These are phyloP conservation scores for Nicator chloris DNA, from an alignment of 2,113 vertebrate genomes.

Conservation along the genomic window DNA sequence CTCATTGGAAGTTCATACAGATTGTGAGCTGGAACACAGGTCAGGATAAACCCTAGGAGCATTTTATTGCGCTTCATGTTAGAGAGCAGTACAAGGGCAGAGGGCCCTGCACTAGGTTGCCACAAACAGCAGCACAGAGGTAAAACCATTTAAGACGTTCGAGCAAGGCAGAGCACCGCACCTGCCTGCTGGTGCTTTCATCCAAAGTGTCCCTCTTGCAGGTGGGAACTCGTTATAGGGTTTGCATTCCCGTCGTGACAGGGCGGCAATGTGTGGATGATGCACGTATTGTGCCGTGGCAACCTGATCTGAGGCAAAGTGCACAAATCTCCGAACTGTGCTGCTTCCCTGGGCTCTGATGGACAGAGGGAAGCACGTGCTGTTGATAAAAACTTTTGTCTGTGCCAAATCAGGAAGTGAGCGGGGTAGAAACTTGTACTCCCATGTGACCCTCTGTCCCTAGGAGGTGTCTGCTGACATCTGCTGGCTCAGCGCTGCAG, in stretches of 20 bases:
- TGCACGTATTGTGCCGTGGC: neutral
- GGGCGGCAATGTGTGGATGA: fast-evolving
- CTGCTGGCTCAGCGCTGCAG: neutral
- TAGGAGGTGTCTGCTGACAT: neutral
- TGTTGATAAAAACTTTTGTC: neutral
- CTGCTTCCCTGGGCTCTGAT: neutral
- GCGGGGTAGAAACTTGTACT: neutral
- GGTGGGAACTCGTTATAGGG: neutral
- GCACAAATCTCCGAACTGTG: neutral
- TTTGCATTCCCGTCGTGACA: neutral
- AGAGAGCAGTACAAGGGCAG: neutral
- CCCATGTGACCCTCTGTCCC: neutral
- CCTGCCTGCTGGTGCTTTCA: neutral
- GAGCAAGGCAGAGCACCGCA: neutral
- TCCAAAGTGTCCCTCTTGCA: neutral
- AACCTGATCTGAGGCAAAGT: neutral
- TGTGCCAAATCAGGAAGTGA: neutral
- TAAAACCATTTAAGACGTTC: neutral
- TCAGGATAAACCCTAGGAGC: neutral
- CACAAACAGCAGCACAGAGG: neutral
- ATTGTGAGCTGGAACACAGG: neutral
- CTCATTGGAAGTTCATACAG: neutral
- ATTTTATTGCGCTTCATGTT: neutral
- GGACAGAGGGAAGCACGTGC: too few species aligned
- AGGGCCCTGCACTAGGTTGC: neutral